Percentiles rank a stretch among this genome's conserved stretches.
These are phyloP conservation scores for Cryptophagus acutangulus DNA, from an alignment of 2,888 invertebrate species.

Conservation along the genomic window DNA sequence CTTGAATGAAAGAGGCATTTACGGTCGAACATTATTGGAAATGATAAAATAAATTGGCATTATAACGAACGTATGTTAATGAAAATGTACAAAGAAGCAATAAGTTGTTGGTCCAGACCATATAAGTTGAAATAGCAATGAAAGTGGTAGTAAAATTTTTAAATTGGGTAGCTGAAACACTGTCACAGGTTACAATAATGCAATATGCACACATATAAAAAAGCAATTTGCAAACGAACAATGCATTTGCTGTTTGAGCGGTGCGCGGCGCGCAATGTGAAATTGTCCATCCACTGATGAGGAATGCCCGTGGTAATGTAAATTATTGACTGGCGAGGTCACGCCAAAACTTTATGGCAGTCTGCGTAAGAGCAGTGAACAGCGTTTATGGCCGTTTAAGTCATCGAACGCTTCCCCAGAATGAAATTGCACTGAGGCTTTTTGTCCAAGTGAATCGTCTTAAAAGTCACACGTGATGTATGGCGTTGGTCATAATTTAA, in stretches of 20 bases:
- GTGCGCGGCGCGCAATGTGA: not conserved
- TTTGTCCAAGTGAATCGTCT: conserved; percentile 32
- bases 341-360: conserved; percentile 16
- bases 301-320: not conserved
- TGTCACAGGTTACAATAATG: not conserved
- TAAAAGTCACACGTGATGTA: conserved; percentile 39
- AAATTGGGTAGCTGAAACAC: not conserved
- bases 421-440: conserved; percentile 36
- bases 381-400: conserved; percentile 34
- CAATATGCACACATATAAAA: not conserved
- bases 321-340: conserved; percentile 9
- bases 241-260: not conserved
- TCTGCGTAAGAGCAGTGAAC: conserved; percentile 37
- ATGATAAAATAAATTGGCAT: no score
- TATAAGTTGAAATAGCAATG: no score
- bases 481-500: conserved; percentile 34
- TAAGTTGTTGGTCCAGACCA: no score
- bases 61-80: no score
- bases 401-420: conserved; percentile 33
- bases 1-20: no score
- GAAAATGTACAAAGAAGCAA: no score
- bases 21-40: no score
- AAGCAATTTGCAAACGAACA: not conserved
- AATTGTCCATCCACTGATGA: not conserved
- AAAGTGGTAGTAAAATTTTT: not conserved